Evolutionary conservation across 2,113 vertebrate species (phyloP), one percentile per base, ranked within the genome.

Genomic region (Atherinomorus stipes): DNA sequence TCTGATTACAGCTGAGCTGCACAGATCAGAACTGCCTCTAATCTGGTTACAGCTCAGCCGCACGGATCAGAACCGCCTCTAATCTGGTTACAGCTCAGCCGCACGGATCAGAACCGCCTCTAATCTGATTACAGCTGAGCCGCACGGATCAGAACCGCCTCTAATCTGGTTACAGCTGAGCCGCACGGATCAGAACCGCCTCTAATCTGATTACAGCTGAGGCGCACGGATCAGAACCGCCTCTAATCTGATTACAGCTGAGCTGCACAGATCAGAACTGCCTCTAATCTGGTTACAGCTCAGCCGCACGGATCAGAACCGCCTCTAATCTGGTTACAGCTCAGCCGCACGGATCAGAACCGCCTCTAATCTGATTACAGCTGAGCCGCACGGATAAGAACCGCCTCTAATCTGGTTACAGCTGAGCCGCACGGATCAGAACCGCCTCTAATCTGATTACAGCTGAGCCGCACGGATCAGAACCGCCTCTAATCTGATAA

Each of bases 161-260:
- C 52, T 40, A 51, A 22, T 68, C 65, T 6, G 40, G 50, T 64
- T 74, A 0, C 44, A 34, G 40, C 49, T 18, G 67, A 52, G 31
- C 23, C 18, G 21, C 23, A 13, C 31, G 31, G 7, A 34, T 13
- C 11, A 23, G 12, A 19, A 8, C 6, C 3, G 1, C 15, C 8
- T 49, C 52, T 40, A 51, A 22, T 68, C 65, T 6, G 40, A 58
- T 64, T 74, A 0, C 44, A 34, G 40, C 49, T 18, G 67, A 52
- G 31, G 15, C 18, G 21, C 23, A 13, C 31, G 31, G 7, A 34
- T 13, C 11, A 23, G 12, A 19, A 8, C 6, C 3, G 1, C 15
- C 8, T 49, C 52, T 40, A 51, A 22, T 68, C 65, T 6, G 40
- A 58, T 64, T 74, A 0, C 44, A 34, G 40, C 49, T 18, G 67